Base-by-base conservation (phyloP, 2,113 vertebrate species). In the Tachuris rubrigastra region DNA sequence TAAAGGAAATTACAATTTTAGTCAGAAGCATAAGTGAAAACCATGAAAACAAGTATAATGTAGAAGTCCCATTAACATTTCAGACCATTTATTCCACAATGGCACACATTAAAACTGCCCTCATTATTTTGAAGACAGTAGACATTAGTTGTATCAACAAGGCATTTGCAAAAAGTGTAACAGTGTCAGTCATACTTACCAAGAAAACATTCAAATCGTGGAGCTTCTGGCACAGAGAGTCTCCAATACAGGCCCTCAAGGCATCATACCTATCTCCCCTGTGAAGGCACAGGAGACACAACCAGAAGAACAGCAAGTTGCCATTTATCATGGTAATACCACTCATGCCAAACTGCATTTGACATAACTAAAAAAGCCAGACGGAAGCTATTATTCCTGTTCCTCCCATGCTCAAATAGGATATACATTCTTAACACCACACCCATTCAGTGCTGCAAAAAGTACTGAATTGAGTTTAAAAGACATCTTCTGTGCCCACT, bases 221-320 rank as follows among this genome's bases (percentile, higher is more conserved):
- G 59, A 99, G 98, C 67, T 99, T 98, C 86, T 97, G 96, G 96
- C 99, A 99, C 95, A 99, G 95, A 42, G 98, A 98, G 53, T 99
- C 97, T 71, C 99, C 99, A 74, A 99, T 98, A 94, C 99, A 99
- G 71, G 98, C 98, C 92, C 99, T 97, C 91, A 99, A 88, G 56
- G 99, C 99, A 97, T 99, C 99, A 8, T 99, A 99, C 52, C 99
- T 98, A 88, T 99, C 99, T 21, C 99, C 99, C 85, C 98, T 99
- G 81, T 8, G 46, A 20, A 96, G 81, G 88, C 37, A 87, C 2
- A 94, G 21, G 23, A 31, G 17, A 53, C 44, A 95, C 76, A 55
- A 95, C 12, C n/a, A 91, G 19, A 93, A 68, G n/a, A 89, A n/a
- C 46, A 56, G 14, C 37, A 89, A 78, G 31, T 13, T 77, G 33